A percentile compares a stretch with the other conserved stretches of the same genome.
Conservation (phyloP, 2,888 invertebrate species). For the Panzeria rudis region DNA sequence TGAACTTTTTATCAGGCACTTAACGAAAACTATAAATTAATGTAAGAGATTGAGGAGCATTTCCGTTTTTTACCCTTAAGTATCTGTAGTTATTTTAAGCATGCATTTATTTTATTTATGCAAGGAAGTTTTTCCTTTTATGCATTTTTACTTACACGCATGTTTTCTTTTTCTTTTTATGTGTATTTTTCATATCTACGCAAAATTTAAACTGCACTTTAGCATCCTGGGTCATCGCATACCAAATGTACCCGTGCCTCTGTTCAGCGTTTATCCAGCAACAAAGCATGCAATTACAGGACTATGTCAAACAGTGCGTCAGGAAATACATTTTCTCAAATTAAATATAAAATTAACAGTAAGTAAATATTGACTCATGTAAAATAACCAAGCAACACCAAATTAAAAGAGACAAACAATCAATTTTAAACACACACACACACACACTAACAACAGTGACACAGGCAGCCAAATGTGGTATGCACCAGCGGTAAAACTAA, state of each 20-base stretch:
- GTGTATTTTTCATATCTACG: constrained; percentile 16
- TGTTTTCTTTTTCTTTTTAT: constrained; percentile 27
- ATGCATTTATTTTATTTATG: constrained; percentile 62
- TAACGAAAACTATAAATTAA: constrained; percentile 19
- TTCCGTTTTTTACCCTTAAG: constrained; percentile 40
- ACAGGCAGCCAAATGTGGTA: too few species aligned
- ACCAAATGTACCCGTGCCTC: constrained; percentile 84
- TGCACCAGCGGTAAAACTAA: too few species aligned
- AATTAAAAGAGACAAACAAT: constrained; percentile 23
- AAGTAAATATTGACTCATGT: constrained; percentile 76
- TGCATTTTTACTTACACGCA: background rate
- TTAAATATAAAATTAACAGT: constrained; percentile 84
- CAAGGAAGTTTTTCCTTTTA: background rate
- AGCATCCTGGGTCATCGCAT: constrained; percentile 84
- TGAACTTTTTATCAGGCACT: constrained; percentile 33
- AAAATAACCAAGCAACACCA: constrained; percentile 37
- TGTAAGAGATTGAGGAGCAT: constrained; percentile 15
- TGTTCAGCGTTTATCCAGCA: constrained; percentile 85
- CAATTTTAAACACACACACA: background rate
- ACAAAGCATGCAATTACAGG: constrained; percentile 86
- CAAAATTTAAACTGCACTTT: constrained; percentile 21
- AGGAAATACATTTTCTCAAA: constrained; percentile 85
- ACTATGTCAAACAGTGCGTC: constrained; percentile 85
- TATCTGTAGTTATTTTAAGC: constrained; percentile 36
- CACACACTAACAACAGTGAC: background rate